Conservation (phyloP, 2,888 invertebrate species). For the Nephrocerus scutellatus region DNA sequence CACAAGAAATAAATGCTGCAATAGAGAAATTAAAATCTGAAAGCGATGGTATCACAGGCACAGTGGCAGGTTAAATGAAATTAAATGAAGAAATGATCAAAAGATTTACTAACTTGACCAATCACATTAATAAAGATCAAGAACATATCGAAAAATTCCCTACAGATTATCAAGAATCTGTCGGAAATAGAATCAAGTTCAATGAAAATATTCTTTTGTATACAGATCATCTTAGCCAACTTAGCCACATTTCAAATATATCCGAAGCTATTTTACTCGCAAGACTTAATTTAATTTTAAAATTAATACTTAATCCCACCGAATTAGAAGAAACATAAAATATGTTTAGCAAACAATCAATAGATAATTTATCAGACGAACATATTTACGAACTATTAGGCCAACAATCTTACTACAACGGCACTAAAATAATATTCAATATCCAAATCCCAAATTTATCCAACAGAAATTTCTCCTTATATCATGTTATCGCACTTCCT, state of each 20-base stretch:
- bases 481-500: constrained; percentile 12
- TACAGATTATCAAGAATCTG: neutral
- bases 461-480: constrained; percentile 6
- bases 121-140: too few species aligned
- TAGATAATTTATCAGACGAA: constrained; percentile 10
- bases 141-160: constrained; percentile 5
- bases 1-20: constrained; percentile 4
- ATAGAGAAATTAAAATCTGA: constrained; percentile 5
- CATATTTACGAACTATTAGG: constrained; percentile 11
- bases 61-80: neutral
- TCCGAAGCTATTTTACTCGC: too few species aligned
- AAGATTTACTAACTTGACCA: constrained; percentile 11
- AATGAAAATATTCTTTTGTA: too few species aligned
- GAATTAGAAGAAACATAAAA: constrained; percentile 10
- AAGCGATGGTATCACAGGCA: neutral
- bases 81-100: constrained; percentile 9
- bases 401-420: constrained; percentile 10
- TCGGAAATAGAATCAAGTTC: too few species aligned
- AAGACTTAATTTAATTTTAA: too few species aligned
- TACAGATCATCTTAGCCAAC: constrained; percentile 4
- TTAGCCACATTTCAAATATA: too few species aligned
- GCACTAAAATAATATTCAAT: too few species aligned
- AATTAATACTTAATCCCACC: too few species aligned
- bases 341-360: constrained; percentile 7
- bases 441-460: constrained; percentile 7